Percentiles rank a stretch among this genome's conserved stretches.
Evolutionary conservation across 2,888 invertebrate species (phyloP).

Genomic region (Griposia aprilina): DNA sequence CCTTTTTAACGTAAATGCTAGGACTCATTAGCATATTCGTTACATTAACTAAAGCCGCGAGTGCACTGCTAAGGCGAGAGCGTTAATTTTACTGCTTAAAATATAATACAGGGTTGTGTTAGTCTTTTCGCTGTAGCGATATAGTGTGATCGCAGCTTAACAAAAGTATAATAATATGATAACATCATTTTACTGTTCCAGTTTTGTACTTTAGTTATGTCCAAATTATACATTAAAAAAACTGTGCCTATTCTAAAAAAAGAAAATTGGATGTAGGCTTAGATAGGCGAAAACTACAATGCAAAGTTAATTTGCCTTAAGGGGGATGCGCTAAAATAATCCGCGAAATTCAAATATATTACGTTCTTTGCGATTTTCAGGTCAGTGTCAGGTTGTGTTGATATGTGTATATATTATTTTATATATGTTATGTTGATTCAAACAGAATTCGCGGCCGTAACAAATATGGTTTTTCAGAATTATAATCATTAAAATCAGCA

Average conservation of each 20-base stretch:
- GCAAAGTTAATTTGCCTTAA: neutral
- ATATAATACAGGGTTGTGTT: neutral
- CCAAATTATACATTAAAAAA: neutral
- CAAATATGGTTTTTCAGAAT: no score
- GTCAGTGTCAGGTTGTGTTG: no score
- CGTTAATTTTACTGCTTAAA: neutral
- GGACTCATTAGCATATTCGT: conserved; percentile 33
- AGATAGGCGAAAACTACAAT: neutral
- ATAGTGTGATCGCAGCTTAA: conserved; percentile 9
- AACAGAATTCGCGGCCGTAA: no score
- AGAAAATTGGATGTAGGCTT: neutral
- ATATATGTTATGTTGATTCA: no score
- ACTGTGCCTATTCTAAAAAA: neutral
- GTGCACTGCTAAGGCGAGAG: neutral
- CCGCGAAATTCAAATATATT: no score
- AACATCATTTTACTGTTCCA: conserved; percentile 8
- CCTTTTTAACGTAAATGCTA: conserved; percentile 25
- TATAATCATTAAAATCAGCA: no score
- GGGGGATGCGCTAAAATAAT: no score
- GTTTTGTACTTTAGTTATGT: conserved; percentile 1
- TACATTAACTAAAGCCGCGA: conserved; percentile 11
- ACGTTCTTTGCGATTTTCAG: no score
- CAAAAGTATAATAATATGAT: neutral
- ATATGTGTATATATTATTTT: no score
- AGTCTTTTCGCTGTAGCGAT: neutral